Percentiles rank a stretch among this genome's conserved stretches.
Conservation (phyloP, 2,888 invertebrate genomes). For the Pyrochroa serraticornis region DNA sequence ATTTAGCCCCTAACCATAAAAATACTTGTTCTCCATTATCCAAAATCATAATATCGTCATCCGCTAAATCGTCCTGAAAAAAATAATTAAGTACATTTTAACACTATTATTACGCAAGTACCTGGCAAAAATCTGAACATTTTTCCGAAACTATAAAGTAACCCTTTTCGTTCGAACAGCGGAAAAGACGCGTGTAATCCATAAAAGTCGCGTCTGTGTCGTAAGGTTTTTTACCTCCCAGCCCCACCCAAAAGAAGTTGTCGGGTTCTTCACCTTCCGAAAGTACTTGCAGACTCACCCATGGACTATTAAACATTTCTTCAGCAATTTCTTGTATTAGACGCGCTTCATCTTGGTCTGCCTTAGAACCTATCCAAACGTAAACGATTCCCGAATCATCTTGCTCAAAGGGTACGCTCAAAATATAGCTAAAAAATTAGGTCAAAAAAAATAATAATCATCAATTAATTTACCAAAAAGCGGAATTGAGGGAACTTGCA, state of each 20-base stretch:
- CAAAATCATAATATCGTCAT: slow-evolving; percentile 99
- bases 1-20: slow-evolving; percentile 95
- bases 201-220: slow-evolving; percentile 90
- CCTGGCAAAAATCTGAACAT: slow-evolving; percentile 97
- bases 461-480: slow-evolving; percentile 76
- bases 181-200: slow-evolving; percentile 90
- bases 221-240: slow-evolving; percentile 86
- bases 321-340: slow-evolving; percentile 91
- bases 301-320: slow-evolving; percentile 85
- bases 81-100: slow-evolving; percentile 30
- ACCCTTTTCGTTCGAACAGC: slow-evolving; percentile 99
- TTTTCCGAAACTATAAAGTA: slow-evolving; percentile 99
- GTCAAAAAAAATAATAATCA: slow-evolving; percentile 3
- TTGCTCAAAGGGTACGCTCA: slow-evolving; percentile 91
- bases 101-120: slow-evolving; percentile 47
- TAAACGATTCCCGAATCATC: slow-evolving; percentile 90
- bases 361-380: slow-evolving; percentile 91
- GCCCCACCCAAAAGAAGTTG: slow-evolving; percentile 98
- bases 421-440: slow-evolving; percentile 73
- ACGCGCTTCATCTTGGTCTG: slow-evolving; percentile 83
- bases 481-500: slow-evolving; percentile 85
- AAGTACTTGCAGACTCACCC: slow-evolving; percentile 78
- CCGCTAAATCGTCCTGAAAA: slow-evolving; percentile 93
- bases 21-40: slow-evolving; percentile 98
- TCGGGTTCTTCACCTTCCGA: slow-evolving; percentile 96